Conservation (phyloP, 2,888 invertebrate species). For the Hypena proboscidalis region DNA sequence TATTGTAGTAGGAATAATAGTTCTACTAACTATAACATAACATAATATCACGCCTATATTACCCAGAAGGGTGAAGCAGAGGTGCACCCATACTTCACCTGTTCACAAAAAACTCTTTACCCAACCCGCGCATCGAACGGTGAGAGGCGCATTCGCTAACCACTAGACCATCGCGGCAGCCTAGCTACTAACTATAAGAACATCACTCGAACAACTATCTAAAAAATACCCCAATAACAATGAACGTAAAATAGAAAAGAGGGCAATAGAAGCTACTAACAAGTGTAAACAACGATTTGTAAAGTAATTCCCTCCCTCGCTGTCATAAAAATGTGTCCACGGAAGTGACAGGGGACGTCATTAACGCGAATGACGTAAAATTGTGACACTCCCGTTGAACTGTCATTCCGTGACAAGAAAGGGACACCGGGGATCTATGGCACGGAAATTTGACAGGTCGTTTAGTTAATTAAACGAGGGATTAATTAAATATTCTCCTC, state of each 20-base stretch:
- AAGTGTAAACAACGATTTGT: conserved; percentile 45
- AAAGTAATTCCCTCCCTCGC: conserved; percentile 43
- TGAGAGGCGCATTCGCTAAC: too few relatives aligned
- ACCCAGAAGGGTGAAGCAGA: too few relatives aligned
- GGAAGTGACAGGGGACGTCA: conserved; percentile 54
- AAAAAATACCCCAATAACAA: not conserved
- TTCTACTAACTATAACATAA: too few relatives aligned
- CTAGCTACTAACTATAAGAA: too few relatives aligned
- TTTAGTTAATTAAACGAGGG: conserved; percentile 59
- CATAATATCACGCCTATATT: too few relatives aligned
- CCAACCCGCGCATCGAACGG: too few relatives aligned
- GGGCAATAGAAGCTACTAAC: conserved; percentile 24
- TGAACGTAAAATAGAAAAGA: conserved; percentile 11
- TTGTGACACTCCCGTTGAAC: conserved; percentile 57
- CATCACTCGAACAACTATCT: not conserved
- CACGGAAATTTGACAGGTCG: conserved; percentile 52
- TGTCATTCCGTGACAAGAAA: conserved; percentile 49
- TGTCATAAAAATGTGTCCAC: conserved; percentile 44
- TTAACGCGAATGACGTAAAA: conserved; percentile 53
- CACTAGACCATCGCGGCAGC: too few relatives aligned
- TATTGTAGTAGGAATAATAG: too few relatives aligned
- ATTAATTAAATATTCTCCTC: conserved; percentile 44
- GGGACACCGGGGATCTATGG: conserved; percentile 52
- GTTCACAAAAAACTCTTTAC: too few relatives aligned
- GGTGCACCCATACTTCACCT: too few relatives aligned